Evolutionary conservation across 2,888 invertebrate species (phyloP).

Genomic region (Drosophila vallismaia): DNA sequence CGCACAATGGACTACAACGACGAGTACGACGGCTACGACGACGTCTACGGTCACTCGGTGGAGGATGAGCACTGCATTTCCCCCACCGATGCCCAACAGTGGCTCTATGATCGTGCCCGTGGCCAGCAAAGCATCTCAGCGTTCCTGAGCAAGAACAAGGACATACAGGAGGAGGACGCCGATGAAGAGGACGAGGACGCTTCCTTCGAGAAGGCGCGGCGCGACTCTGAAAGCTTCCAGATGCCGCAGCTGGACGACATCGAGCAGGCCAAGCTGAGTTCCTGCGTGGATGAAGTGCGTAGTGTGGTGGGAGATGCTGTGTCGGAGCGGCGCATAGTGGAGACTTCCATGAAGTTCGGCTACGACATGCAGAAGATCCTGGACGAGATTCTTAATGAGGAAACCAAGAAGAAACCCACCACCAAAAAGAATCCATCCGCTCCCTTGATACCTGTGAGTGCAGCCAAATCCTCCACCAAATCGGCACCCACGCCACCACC

Average conservation of each 20-base stretch:
- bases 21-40: constrained; percentile 92
- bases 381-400: constrained; percentile 88
- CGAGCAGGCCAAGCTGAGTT: constrained; percentile 90
- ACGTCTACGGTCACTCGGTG: constrained; percentile 95
- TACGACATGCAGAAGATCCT: constrained; percentile 90
- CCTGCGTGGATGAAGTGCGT: constrained; percentile 92
- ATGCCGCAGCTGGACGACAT: constrained; percentile 86
- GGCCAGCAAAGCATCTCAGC: constrained; percentile 90
- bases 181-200: constrained; percentile 85
- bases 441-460: constrained; percentile 11
- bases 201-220: constrained; percentile 84
- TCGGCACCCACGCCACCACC: constrained; percentile 33
- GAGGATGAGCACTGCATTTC: constrained; percentile 97
- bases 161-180: constrained; percentile 89
- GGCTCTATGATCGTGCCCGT: constrained; percentile 92
- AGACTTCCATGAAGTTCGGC: constrained; percentile 88
- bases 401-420: constrained; percentile 68
- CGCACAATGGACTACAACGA: constrained; percentile 93
- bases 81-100: constrained; percentile 93
- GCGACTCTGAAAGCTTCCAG: constrained; percentile 84
- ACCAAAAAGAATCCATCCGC: constrained; percentile 17
- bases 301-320: constrained; percentile 91
- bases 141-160: constrained; percentile 88
- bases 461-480: constrained; percentile 15
- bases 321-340: constrained; percentile 89